Conservation (phyloP, 2,888 invertebrate species). For the Hirtodrosophila trivittata region DNA sequence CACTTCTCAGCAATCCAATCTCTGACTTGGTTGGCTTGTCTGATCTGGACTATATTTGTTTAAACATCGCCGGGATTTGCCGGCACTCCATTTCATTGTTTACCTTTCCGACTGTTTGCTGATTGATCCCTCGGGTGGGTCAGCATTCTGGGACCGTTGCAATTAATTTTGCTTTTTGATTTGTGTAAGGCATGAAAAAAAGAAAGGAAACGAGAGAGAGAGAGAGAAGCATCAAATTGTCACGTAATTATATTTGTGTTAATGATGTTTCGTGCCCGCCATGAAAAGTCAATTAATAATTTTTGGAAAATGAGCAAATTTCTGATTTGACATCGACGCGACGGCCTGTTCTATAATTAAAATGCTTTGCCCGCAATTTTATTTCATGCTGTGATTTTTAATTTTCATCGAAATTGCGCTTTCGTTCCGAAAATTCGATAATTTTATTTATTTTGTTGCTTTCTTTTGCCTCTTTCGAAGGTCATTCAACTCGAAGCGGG, state of each 20-base stretch:
- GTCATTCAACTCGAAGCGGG: constrained; percentile 43
- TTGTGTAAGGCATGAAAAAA: constrained; percentile 32
- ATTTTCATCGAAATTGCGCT: constrained; percentile 54
- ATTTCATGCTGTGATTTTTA: constrained; percentile 66
- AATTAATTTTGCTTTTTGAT: constrained; percentile 66
- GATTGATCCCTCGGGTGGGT: constrained; percentile 72
- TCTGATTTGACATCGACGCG: constrained; percentile 48
- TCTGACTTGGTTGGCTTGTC: background rate
- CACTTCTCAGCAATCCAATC: no score
- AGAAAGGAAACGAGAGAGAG: constrained; percentile 7
- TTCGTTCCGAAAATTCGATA: constrained; percentile 1
- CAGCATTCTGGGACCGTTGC: constrained; percentile 32
- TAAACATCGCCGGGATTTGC: constrained; percentile 62
- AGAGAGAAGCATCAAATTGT: constrained; percentile 73
- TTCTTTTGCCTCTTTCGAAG: constrained; percentile 1
- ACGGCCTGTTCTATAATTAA: constrained; percentile 59
- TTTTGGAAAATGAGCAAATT: constrained; percentile 54
- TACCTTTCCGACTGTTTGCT: constrained; percentile 71
- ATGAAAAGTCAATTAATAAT: constrained; percentile 76
- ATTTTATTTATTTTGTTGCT: constrained; percentile 6
- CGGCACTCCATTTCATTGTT: constrained; percentile 59
- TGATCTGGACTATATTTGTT: constrained; percentile 50
- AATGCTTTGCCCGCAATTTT: constrained; percentile 49
- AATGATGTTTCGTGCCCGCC: constrained; percentile 66
- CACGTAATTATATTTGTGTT: constrained; percentile 80